These are phyloP conservation scores for Anguilla megastoma DNA, from an alignment of 2,797 vertebrate genomes.

Conservation along the genomic window DNA sequence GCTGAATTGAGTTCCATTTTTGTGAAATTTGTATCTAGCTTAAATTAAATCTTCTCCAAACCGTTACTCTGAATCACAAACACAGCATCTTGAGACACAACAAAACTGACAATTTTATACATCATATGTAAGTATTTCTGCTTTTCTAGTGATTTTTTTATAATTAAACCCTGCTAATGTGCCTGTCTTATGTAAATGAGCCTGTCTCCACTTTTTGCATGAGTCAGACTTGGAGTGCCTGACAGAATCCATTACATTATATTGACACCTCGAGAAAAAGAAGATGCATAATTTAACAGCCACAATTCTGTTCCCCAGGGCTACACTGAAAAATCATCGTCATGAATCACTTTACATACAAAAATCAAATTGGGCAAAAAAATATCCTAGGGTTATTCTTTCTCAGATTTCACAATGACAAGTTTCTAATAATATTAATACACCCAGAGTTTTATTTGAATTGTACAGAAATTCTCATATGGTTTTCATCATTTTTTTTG, in stretches of 20 bases:
- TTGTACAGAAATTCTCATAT: not conserved
- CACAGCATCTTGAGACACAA: not conserved
- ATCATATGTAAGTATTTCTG: not conserved
- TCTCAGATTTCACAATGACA: not conserved
- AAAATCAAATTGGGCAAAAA: not conserved
- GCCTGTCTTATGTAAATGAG: not conserved
- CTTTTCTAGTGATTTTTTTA: not conserved
- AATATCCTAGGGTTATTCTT: not conserved
- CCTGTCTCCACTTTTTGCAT: not conserved
- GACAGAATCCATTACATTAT: not conserved
- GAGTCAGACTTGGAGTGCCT: not conserved
- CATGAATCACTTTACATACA: not conserved
- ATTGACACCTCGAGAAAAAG: conserved; percentile 1
- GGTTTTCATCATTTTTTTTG: too few relatives aligned
- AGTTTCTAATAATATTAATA: not conserved
- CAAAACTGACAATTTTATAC: not conserved
- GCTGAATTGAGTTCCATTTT: not conserved
- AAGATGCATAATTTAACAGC: conserved; percentile 10
- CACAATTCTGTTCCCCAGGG: not conserved
- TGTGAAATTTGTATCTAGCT: not conserved
- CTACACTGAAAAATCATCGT: not conserved
- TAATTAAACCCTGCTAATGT: not conserved
- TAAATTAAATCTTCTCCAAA: not conserved
- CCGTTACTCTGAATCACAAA: not conserved
- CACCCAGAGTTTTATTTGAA: not conserved